Conservation (phyloP, 2,113 vertebrate genomes). For the Platycercus adscitus region DNA sequence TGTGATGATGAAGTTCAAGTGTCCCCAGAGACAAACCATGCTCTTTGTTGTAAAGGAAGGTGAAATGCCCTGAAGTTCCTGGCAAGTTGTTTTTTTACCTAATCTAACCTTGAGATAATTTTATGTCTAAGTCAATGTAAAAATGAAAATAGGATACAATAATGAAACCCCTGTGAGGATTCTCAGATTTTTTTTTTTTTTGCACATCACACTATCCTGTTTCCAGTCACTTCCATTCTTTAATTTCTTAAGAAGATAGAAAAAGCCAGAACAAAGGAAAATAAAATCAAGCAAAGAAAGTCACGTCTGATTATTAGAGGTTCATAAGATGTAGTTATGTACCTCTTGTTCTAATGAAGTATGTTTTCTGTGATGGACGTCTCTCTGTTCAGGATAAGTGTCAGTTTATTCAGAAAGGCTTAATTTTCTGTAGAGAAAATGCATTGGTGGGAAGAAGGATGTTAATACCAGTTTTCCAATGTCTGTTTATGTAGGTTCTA, state of each 20-base stretch:
- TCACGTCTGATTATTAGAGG: not conserved
- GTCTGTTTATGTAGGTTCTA: conserved; percentile 79
- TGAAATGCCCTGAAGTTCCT: not conserved
- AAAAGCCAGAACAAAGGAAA: not conserved
- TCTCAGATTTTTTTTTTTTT: not conserved
- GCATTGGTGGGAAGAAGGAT: not conserved
- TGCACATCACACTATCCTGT: not conserved
- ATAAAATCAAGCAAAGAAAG: not conserved
- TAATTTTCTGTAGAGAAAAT: not conserved
- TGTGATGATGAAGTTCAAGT: not conserved
- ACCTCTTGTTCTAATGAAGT: not conserved
- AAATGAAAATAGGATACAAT: not conserved
- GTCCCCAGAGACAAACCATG: not conserved
- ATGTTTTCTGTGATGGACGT: not conserved
- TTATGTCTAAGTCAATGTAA: not conserved
- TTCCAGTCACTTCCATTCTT: not conserved
- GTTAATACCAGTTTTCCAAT: not conserved
- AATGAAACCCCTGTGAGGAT: not conserved
- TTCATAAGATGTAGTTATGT: not conserved
- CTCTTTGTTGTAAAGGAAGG: not conserved
- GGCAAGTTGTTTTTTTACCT: not conserved
- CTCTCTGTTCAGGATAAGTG: fast-evolving
- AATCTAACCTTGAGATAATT: not conserved
- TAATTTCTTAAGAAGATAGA: not conserved
- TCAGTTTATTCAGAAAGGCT: not conserved